Percentiles rank a stretch among this genome's conserved stretches.
phyloP scores from a whole-genome alignment of 2,797 vertebrate genomes.

The Thamnophis elegans region DNA sequence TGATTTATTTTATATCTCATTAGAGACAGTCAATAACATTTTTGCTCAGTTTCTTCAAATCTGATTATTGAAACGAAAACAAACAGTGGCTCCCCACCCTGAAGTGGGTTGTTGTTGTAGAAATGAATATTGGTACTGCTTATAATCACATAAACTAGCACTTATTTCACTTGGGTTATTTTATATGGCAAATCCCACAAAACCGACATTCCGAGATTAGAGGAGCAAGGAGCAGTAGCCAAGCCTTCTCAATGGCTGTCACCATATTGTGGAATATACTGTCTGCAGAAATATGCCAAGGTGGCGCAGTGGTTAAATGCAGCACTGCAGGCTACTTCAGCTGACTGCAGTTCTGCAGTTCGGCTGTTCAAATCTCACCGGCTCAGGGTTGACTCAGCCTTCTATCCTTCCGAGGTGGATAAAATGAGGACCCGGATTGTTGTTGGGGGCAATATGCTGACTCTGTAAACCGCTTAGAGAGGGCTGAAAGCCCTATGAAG shows the following conservation, averaged over 20 bases:
- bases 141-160: neutral
- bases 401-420: too few species aligned
- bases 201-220: neutral
- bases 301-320: too few species aligned
- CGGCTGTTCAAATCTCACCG: too few species aligned
- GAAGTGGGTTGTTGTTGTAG: neutral
- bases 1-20: slow-evolving; percentile 8
- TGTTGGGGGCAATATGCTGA: too few species aligned
- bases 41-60: slow-evolving; percentile 13
- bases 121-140: neutral
- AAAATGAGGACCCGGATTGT: too few species aligned
- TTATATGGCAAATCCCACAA: neutral
- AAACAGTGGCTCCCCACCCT: neutral
- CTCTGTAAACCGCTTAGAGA: too few species aligned
- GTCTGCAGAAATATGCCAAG: neutral
- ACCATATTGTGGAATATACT: neutral
- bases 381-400: too few species aligned
- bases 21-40: neutral
- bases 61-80: neutral
- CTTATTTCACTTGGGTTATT: neutral
- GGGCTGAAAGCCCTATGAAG: too few species aligned
- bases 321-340: too few species aligned
- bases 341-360: too few species aligned
- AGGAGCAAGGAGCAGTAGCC: neutral
- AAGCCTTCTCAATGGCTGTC: neutral